Conservation (phyloP, 2,888 invertebrate genomes). For the Malacosoma neustria region DNA sequence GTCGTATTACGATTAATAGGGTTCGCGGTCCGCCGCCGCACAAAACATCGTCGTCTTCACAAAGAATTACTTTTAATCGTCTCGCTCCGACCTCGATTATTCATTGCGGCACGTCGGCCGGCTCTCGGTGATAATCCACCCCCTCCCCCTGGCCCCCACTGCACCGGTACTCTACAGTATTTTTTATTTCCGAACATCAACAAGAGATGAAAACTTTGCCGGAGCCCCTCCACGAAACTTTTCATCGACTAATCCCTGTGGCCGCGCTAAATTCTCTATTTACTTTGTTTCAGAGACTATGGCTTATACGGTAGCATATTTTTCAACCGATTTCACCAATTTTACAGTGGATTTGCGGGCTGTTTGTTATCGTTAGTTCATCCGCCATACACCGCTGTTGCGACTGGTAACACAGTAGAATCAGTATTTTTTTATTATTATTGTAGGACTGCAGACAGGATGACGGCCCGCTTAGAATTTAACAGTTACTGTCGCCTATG, state of each 20-base stretch:
- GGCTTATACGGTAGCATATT: conserved; percentile 59
- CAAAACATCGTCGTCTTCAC: conserved; percentile 24
- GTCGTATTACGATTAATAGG: not conserved
- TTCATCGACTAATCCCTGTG: conserved; percentile 59
- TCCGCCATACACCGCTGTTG: conserved; percentile 9
- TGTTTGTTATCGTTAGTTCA: conserved; percentile 56
- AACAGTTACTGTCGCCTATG: too few relatives aligned
- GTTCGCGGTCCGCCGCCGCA: not conserved
- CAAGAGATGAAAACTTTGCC: conserved; percentile 62
- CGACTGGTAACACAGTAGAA: not conserved
- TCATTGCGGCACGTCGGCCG: conserved; percentile 35
- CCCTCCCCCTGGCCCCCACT: conserved; percentile 23
- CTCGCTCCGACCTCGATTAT: conserved; percentile 31
- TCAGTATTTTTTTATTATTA: too few relatives aligned
- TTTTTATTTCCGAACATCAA: conserved; percentile 53
- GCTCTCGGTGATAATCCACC: conserved; percentile 32
- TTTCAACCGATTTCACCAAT: conserved; percentile 51
- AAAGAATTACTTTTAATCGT: conserved; percentile 39
- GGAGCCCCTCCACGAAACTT: conserved; percentile 41
- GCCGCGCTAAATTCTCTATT: conserved; percentile 62
- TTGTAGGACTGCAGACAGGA: too few relatives aligned
- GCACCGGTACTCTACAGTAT: conserved; percentile 35
- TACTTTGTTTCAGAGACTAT: conserved; percentile 55
- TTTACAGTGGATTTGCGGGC: conserved; percentile 47
- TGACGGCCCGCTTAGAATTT: too few relatives aligned